A percentile compares a stretch with the other conserved stretches of the same genome.
Evolutionary conservation across 2,113 vertebrate genomes (phyloP).

Genomic region (Scalopus aquaticus): DNA sequence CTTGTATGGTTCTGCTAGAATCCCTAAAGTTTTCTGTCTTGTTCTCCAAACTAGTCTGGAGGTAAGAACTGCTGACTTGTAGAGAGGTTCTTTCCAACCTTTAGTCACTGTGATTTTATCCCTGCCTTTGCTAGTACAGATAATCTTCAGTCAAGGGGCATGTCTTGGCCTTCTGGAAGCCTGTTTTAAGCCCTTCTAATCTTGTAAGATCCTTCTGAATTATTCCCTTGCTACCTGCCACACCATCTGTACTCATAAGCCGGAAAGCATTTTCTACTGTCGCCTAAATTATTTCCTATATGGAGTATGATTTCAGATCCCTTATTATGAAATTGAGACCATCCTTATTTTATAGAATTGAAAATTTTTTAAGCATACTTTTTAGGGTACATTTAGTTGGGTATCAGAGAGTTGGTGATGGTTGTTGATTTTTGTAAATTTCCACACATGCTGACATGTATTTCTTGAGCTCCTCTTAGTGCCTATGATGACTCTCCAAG

Average conservation of each 20-base stretch:
- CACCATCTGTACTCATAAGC: not conserved
- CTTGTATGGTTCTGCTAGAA: not conserved
- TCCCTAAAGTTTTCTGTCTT: not conserved
- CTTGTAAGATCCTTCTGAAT: not conserved
- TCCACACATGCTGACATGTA: not conserved
- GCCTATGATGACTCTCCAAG: not conserved
- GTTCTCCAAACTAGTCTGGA: not conserved
- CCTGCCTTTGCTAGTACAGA: not conserved
- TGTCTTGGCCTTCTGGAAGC: not conserved
- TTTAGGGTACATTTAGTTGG: not conserved
- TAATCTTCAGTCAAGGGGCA: not conserved
- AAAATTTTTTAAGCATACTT: not conserved
- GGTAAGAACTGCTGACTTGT: not conserved
- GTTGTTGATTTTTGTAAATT: not conserved
- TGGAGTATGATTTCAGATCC: not conserved
- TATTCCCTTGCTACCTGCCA: not conserved
- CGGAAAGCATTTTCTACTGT: not conserved
- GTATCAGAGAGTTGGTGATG: not conserved
- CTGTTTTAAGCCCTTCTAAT: not conserved
- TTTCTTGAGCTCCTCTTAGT: conserved; percentile 16
- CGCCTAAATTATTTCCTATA: not conserved
- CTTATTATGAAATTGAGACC: not conserved
- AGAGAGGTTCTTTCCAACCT: not conserved
- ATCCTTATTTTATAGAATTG: not conserved
- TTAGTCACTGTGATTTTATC: not conserved